Conservation (phyloP, 2,113 vertebrate species). For the Hippocampus abdominalis region DNA sequence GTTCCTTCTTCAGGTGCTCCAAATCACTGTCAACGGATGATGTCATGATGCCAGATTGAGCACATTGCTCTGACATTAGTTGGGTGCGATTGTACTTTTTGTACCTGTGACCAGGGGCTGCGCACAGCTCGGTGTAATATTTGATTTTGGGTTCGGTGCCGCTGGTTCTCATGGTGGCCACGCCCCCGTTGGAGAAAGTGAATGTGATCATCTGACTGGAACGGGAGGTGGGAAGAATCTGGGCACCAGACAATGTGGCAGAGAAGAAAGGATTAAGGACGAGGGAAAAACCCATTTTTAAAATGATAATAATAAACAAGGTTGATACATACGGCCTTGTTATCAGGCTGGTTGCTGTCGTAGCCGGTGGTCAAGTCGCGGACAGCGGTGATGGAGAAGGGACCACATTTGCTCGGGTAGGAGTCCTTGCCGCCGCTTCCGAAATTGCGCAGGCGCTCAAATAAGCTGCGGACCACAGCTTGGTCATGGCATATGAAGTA, state of each 20-base stretch:
- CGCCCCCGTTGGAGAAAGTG: conserved; percentile 88
- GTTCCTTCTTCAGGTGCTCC: conserved; percentile 81
- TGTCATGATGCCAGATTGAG: neutral
- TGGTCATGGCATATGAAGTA: conserved; percentile 95
- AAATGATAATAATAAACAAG: neutral
- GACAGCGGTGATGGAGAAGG: conserved; percentile 80
- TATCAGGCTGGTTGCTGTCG: conserved; percentile 83
- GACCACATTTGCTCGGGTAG: conserved; percentile 85
- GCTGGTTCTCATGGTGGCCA: conserved; percentile 94
- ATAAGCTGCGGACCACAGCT: conserved; percentile 79
- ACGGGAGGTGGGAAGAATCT: conserved; percentile 90
- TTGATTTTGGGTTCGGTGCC: conserved; percentile 98
- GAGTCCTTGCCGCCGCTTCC: conserved; percentile 72
- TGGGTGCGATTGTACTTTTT: neutral
- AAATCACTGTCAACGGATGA: conserved; percentile 74
- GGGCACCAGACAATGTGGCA: conserved; percentile 7
- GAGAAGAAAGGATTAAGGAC: neutral
- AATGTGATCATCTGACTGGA: conserved; percentile 99
- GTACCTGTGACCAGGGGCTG: conserved; percentile 90
- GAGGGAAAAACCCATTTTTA: neutral
- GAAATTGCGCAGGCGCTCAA: conserved; percentile 85
- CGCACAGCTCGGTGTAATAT: conserved; percentile 93
- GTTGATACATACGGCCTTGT: conserved; percentile 82
- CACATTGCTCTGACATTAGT: neutral
- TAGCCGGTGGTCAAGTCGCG: conserved; percentile 93